phyloP scores from a whole-genome alignment of 2,113 vertebrate genomes.

The Anarhynchus alexandrinus region DNA sequence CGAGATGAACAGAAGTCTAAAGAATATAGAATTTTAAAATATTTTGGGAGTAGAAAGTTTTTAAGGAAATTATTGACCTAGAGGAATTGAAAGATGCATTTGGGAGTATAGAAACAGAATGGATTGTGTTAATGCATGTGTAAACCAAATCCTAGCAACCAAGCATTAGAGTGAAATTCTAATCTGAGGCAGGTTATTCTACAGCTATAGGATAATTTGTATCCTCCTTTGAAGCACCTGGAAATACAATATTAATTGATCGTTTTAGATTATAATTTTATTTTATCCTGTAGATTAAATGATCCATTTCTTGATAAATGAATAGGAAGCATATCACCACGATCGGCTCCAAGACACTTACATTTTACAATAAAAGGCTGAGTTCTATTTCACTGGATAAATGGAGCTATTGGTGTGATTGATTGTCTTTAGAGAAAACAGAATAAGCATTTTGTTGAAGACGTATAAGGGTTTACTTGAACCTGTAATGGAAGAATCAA shows the following conservation, averaged over 20 bases:
- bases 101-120: background rate
- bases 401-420: background rate
- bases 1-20: background rate
- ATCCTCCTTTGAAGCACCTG: background rate
- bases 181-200: background rate
- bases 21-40: background rate
- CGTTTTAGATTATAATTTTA: background rate
- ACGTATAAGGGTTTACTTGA: background rate
- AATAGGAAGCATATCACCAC: background rate
- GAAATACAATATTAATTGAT: background rate
- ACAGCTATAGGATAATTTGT: background rate
- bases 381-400: background rate
- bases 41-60: background rate
- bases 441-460: background rate
- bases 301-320: background rate
- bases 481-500: background rate
- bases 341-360: background rate
- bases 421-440: background rate
- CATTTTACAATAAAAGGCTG: background rate
- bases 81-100: background rate
- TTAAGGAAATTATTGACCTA: background rate
- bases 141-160: background rate
- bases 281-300: background rate
- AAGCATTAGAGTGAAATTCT: background rate
- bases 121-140: background rate